Conservation (phyloP, 1,140 invertebrate species). For the Pseudoatta argentina region DNA sequence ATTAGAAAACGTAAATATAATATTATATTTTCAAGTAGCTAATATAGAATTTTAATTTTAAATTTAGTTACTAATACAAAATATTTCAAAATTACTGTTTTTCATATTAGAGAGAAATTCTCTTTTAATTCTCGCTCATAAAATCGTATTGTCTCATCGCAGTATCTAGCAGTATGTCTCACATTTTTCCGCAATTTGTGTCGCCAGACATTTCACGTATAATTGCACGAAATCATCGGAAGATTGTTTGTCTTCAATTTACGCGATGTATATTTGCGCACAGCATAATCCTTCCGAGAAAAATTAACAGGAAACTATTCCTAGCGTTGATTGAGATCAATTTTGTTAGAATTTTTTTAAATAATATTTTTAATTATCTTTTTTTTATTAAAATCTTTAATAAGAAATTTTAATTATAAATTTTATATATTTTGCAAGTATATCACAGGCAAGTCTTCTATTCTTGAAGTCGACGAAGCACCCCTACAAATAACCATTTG, state of each 20-base stretch:
- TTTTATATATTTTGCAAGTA: not conserved
- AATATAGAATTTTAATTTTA: constrained; percentile 4
- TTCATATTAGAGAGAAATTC: not conserved
- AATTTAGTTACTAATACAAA: not conserved
- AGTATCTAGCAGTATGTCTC: not conserved
- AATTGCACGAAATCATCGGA: not conserved
- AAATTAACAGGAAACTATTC: not conserved
- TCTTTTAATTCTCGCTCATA: not conserved
- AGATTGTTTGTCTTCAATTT: not conserved
- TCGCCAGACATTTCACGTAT: not conserved
- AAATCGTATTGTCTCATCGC: not conserved
- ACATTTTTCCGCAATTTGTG: not conserved
- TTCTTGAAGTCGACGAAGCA: not conserved
- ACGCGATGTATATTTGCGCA: not conserved
- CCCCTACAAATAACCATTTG: not conserved
- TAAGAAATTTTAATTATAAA: too few relatives aligned
- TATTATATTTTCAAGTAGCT: not conserved
- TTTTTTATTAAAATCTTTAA: not conserved
- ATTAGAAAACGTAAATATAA: not conserved
- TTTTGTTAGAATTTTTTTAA: not conserved
- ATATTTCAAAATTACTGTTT: not conserved
- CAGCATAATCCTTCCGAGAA: not conserved
- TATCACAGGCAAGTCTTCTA: not conserved
- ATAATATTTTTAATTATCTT: not conserved
- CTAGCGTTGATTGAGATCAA: not conserved